These are phyloP conservation scores for Etheostoma cragini DNA, from an alignment of 2,113 vertebrate species.

Conservation along the genomic window DNA sequence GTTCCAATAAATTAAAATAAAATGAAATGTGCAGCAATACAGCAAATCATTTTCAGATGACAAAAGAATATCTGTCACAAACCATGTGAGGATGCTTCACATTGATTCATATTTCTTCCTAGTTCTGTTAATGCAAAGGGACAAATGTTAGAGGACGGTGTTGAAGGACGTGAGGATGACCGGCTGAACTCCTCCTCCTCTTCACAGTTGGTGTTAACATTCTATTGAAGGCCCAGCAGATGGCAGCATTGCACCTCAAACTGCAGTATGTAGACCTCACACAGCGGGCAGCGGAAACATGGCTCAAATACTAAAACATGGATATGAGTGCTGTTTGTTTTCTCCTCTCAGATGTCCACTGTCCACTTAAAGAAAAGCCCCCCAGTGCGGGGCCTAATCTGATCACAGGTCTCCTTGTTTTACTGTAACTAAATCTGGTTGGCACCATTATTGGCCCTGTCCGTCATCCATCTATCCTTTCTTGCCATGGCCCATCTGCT, in stretches of 20 bases:
- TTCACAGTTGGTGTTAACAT: not conserved
- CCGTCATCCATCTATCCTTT: constrained; percentile 1
- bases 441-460: not conserved
- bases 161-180: not conserved
- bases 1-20: not conserved
- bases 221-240: constrained; percentile 62
- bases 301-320: not conserved
- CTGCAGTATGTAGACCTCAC: not conserved
- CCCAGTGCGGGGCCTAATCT: not conserved
- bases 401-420: constrained; percentile 9
- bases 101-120: not conserved
- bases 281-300: not conserved
- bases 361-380: not conserved
- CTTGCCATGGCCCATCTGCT: constrained; percentile 42
- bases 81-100: not conserved
- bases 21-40: not conserved
- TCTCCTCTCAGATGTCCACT: not conserved
- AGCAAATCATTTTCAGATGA: too few species aligned
- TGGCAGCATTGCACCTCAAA: constrained; percentile 69
- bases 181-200: not conserved
- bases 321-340: not conserved
- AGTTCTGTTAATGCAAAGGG: not conserved
- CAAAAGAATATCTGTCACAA: not conserved
- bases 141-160: not conserved
- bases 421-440: constrained; percentile 2